Percentiles rank a stretch among this genome's conserved stretches.
Conservation (phyloP, 2,888 invertebrate genomes). For the Drosophila meridionalis region DNA sequence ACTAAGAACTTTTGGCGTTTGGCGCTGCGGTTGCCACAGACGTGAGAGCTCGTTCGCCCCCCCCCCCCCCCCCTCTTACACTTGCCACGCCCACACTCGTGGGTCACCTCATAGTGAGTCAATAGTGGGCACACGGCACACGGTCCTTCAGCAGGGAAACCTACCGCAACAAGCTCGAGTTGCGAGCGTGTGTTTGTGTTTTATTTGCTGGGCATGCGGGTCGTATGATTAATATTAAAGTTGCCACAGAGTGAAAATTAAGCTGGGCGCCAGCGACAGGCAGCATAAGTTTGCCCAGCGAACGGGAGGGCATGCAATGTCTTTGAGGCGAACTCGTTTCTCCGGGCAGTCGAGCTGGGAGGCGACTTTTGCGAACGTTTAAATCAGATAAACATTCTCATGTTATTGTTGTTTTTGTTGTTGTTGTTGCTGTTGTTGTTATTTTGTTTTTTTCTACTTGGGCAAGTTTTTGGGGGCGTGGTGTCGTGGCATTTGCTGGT, state of each 20-base stretch:
- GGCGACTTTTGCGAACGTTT: slow-evolving; percentile 66
- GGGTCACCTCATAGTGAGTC: slow-evolving; percentile 35
- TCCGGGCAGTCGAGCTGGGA: slow-evolving; percentile 6
- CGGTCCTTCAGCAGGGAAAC: slow-evolving; percentile 28
- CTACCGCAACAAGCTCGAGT: slow-evolving; percentile 43
- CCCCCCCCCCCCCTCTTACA: neutral
- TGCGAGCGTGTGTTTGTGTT: slow-evolving; percentile 40
- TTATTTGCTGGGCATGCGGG: slow-evolving; percentile 64
- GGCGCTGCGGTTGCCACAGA: slow-evolving; percentile 51
- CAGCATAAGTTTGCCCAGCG: slow-evolving; percentile 67
- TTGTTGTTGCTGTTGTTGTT: slow-evolving; percentile 26
- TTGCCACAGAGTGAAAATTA: slow-evolving; percentile 71
- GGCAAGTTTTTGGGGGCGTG: slow-evolving; percentile 32
- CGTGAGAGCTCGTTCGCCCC: neutral
- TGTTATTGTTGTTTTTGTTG: slow-evolving; percentile 21
- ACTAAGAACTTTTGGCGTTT: slow-evolving; percentile 80
- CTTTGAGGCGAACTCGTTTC: slow-evolving; percentile 47
- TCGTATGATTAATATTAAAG: slow-evolving; percentile 78
- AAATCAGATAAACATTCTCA: slow-evolving; percentile 73
- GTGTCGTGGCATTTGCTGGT: slow-evolving; percentile 59
- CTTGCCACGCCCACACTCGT: neutral
- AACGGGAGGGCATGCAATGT: neutral
- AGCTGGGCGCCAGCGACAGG: slow-evolving; percentile 55
- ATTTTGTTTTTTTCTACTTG: neutral
- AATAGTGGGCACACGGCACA: slow-evolving; percentile 30